These are phyloP conservation scores for Tigriopus californicus DNA, from an alignment of 2,888 invertebrate genomes.

Conservation along the genomic window DNA sequence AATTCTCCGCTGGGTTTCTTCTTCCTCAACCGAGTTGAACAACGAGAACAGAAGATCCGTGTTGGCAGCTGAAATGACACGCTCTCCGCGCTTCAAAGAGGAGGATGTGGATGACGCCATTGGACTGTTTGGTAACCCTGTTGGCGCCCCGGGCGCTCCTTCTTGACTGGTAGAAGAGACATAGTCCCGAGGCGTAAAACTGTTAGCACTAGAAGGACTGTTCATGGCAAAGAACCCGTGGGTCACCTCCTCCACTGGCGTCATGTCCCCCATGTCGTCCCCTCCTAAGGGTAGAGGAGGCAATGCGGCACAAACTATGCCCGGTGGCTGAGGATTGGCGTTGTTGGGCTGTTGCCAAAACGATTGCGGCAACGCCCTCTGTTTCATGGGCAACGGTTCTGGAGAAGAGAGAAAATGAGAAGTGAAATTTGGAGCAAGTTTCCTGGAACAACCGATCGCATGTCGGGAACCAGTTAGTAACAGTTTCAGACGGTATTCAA, in stretches of 20 bases:
- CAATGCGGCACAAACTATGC: slow-evolving; percentile 28
- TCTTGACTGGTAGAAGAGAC: too few species aligned
- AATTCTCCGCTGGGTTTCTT: slow-evolving; percentile 20
- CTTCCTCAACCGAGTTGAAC: slow-evolving; percentile 29
- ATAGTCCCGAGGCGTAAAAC: slow-evolving; percentile 17
- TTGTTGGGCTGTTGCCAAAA: slow-evolving; percentile 37
- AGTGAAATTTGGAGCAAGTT: neutral
- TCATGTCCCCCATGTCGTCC: slow-evolving; percentile 13
- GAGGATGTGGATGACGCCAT: slow-evolving; percentile 28
- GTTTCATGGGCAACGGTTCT: slow-evolving; percentile 35
- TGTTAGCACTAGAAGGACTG: too few species aligned
- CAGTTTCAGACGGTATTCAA: too few species aligned
- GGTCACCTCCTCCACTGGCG: too few species aligned
- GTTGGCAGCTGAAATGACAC: slow-evolving; percentile 24
- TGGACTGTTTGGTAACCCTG: too few species aligned
- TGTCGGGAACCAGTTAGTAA: too few species aligned
- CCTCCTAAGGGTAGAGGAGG: slow-evolving; percentile 25
- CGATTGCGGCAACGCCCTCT: slow-evolving; percentile 33
- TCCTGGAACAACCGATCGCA: too few species aligned
- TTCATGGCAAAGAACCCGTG: too few species aligned
- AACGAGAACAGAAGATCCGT: slow-evolving; percentile 33
- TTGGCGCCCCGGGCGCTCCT: too few species aligned
- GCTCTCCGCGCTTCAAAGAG: slow-evolving; percentile 16
- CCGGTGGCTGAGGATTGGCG: slow-evolving; percentile 29
- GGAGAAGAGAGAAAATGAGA: slow-evolving; percentile 17